A percentile compares a stretch with the other conserved stretches of the same genome.
Evolutionary conservation across 30 jellyfish, hydroid and myxozoan genomes (phyloP).

Genomic region (Hydra vulgaris): DNA sequence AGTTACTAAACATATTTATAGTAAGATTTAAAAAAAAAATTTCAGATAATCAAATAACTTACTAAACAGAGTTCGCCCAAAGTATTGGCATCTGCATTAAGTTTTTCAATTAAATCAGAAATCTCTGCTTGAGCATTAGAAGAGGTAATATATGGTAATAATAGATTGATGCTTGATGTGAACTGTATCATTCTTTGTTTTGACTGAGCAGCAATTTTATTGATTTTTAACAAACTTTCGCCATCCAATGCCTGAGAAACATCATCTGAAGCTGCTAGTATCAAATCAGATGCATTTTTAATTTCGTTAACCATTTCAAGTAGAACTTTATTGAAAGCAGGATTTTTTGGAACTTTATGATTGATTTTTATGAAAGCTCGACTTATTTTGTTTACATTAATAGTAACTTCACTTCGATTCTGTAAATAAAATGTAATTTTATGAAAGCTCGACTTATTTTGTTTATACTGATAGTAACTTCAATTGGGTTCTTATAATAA

Average conservation of each 20-base stretch:
- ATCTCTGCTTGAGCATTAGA: conserved; percentile 13
- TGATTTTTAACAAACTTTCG: conserved; percentile 11
- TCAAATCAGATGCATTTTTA: background rate
- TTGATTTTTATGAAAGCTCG: conserved; percentile 2
- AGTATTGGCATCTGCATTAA: conserved; percentile 16
- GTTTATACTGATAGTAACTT: too few species aligned
- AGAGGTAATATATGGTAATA: conserved; percentile 3
- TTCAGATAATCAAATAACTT: background rate
- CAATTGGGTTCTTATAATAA: too few species aligned
- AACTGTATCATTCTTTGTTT: background rate
- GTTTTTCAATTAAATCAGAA: background rate
- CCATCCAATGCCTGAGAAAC: conserved; percentile 22
- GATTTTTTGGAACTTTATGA: background rate
- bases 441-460: too few species aligned
- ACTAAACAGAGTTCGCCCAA: conserved; percentile 22
- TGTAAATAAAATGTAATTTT: background rate
- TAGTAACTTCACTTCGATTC: conserved; percentile 1
- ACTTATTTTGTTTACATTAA: background rate
- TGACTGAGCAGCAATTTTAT: conserved; percentile 9
- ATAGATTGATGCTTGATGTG: conserved; percentile 8
- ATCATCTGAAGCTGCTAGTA: background rate
- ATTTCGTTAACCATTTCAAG: conserved; percentile 17
- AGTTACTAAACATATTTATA: too few species aligned
- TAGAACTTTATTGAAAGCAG: background rate
- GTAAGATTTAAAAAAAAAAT: too few species aligned